Base-by-base conservation (phyloP, 2,797 vertebrate species). In the Darevskia mixta region DNA sequence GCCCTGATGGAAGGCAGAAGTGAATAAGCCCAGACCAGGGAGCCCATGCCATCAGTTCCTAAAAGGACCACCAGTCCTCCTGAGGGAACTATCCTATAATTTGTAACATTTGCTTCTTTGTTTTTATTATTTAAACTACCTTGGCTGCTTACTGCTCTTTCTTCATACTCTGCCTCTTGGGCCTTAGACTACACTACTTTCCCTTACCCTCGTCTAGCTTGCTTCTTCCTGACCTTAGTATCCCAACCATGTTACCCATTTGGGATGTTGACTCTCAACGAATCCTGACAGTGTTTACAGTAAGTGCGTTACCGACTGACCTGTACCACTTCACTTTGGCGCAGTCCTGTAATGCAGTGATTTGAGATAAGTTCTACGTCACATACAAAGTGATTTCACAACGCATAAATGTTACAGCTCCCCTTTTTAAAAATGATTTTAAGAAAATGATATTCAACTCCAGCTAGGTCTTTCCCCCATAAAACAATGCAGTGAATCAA, bases 341-440 rank as follows among this genome's bases (percentile, higher is more conserved):
- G 29, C 29, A 90, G 64, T 83, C 82, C 27, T 87, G n/a, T 0
- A 85, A 25, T 41, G 66, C 25, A 86, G 66, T 83, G 77, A 86
- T 38, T 13, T 4, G 8, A 80, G 29, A 86, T 82, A 55, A 88
- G 81, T 61, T 80, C 18, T 64, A 87, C 27, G 27, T 73, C 3
- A 83, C 45, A 43, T 35, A 67, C 3, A 32, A 20, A 83, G 41
- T 0, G 82, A 58, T 86, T 89, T 88, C 20, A 71, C 25, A 86
- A 72, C 84, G 88, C 55, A 84, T 66, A 79, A 49, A 35, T 17
- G 13, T 13, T 45, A 85, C 72, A 66, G 0, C 1, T 35, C 55
- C 61, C 66, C 0, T 17, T 4, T 6, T 43, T 1, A 77, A 91
- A 61, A 1, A 13, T 1, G 82, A 73, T 80, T 20, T 71, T 79